phyloP scores from a whole-genome alignment of 92 coral and sea anemone species.

The Meandrina meandrites region DNA sequence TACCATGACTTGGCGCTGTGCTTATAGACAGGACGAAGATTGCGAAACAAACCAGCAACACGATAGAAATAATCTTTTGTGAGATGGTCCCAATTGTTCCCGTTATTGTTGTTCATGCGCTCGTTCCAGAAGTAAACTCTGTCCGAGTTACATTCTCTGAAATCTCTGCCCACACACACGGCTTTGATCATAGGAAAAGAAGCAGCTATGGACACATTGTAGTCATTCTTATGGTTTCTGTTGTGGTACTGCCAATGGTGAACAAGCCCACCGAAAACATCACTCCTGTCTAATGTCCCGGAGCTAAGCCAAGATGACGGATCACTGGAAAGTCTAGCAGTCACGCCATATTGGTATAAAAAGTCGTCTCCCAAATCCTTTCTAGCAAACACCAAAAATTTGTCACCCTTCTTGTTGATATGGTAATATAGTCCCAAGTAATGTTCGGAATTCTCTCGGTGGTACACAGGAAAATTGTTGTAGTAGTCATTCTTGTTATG shows the following conservation, averaged over 20 bases:
- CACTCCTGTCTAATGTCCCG: conserved; percentile 41
- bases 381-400: conserved; percentile 47
- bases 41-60: conserved; percentile 30
- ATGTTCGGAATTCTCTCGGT: conserved; percentile 39
- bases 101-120: conserved; percentile 17
- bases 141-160: conserved; percentile 72
- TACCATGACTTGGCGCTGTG: conserved; percentile 58
- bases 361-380: not conserved
- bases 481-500: conserved; percentile 41
- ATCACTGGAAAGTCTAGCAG: conserved; percentile 27
- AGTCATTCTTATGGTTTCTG: conserved; percentile 18
- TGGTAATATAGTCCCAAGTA: conserved; percentile 40
- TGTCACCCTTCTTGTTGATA: not conserved
- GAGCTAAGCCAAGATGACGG: conserved; percentile 56
- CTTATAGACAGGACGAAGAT: conserved; percentile 66
- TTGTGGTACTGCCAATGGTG: conserved; percentile 46
- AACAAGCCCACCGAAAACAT: conserved; percentile 60
- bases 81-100: conserved; percentile 36
- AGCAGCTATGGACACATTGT: not conserved
- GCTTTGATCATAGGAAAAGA: conserved; percentile 49
- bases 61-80: conserved; percentile 57
- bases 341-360: conserved; percentile 26
- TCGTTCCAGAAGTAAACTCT: conserved; percentile 65
- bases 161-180: conserved; percentile 71
- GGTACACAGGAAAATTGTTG: conserved; percentile 70